These are phyloP conservation scores for Polietes domitor DNA, from an alignment of 2,888 invertebrate genomes.

Conservation along the genomic window DNA sequence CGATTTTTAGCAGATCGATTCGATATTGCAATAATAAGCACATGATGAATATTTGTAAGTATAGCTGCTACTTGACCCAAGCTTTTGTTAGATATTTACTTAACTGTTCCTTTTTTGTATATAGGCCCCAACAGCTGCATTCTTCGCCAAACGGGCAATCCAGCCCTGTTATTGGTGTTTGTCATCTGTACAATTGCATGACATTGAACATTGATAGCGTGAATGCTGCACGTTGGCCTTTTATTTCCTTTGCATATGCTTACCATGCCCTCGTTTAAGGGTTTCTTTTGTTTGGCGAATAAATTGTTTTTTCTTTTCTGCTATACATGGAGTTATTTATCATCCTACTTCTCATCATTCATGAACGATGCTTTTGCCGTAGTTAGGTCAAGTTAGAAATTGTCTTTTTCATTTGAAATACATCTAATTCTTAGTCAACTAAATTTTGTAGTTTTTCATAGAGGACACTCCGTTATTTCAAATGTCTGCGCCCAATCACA, in stretches of 20 bases:
- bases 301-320: conserved; percentile 33
- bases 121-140: too few relatives aligned
- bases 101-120: too few relatives aligned
- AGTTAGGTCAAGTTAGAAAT: background rate
- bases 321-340: background rate
- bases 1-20: too few relatives aligned
- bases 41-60: too few relatives aligned
- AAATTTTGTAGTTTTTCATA: too few relatives aligned
- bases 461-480: too few relatives aligned
- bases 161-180: conserved; percentile 50
- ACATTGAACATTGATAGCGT: conserved; percentile 80
- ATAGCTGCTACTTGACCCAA: too few relatives aligned
- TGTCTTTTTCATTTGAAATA: background rate
- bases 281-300: conserved; percentile 51
- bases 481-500: too few relatives aligned
- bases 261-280: conserved; percentile 44
- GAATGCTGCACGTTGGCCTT: conserved; percentile 76
- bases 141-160: too few relatives aligned
- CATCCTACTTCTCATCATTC: background rate
- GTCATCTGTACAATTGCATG: conserved; percentile 73
- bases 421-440: conserved; percentile 7
- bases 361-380: too few relatives aligned
- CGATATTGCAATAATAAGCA: too few relatives aligned
- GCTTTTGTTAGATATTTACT: too few relatives aligned
- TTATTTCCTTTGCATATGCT: conserved; percentile 15